Evolutionary conservation across 2,888 invertebrate genomes (phyloP).

Genomic region (Polietes domitor): DNA sequence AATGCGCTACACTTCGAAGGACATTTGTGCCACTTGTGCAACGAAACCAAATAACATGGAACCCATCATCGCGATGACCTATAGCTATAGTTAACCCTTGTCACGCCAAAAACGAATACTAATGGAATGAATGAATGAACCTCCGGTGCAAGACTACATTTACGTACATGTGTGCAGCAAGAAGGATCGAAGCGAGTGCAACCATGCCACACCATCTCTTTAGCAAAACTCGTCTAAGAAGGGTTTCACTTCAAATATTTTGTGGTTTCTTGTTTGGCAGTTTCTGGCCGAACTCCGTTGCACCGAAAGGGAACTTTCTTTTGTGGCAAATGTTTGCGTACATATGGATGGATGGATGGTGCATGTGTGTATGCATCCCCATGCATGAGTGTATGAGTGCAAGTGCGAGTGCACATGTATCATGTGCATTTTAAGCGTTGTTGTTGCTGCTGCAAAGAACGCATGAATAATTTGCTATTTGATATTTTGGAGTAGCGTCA

Average conservation of each 20-base stretch:
- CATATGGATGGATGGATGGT: neutral
- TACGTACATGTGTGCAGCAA: too few relatives aligned
- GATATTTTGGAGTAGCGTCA: conserved; percentile 49
- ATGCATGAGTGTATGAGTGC: neutral
- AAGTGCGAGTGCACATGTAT: neutral
- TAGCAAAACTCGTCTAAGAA: neutral
- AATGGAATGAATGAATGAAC: too few relatives aligned
- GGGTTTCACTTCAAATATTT: neutral
- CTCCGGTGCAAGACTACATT: too few relatives aligned
- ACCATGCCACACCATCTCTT: too few relatives aligned
- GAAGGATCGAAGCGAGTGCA: too few relatives aligned
- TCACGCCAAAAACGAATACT: too few relatives aligned
- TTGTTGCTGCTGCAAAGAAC: conserved; percentile 11
- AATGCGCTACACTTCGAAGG: too few relatives aligned
- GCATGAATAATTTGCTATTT: conserved; percentile 61
- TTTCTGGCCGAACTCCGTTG: neutral
- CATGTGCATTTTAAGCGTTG: neutral
- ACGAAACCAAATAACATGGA: too few relatives aligned
- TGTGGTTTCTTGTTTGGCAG: neutral
- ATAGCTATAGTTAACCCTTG: too few relatives aligned
- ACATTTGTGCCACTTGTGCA: too few relatives aligned
- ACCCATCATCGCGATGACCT: too few relatives aligned
- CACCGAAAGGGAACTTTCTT: conserved; percentile 13
- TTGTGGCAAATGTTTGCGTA: neutral
- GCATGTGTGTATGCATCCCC: neutral